Percentiles rank a stretch among this genome's conserved stretches.
phyloP scores from a whole-genome alignment of 2,888 invertebrate species.

The Epiperipatus broadwayi region DNA sequence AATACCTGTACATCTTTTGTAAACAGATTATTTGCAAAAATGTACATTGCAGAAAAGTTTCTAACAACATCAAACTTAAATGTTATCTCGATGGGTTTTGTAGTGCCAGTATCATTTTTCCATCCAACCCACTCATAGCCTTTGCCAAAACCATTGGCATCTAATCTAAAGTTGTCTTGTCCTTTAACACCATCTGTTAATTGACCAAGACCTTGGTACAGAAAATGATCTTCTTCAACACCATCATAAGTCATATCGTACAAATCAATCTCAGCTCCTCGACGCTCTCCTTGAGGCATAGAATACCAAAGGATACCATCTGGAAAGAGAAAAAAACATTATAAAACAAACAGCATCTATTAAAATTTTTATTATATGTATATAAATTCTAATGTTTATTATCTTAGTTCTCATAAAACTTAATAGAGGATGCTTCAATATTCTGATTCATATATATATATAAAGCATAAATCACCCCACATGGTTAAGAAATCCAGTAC shows the following conservation, averaged over 20 bases:
- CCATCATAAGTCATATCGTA: constrained; percentile 71
- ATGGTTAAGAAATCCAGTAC: no score
- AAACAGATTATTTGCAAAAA: constrained; percentile 67
- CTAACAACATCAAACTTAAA: constrained; percentile 73
- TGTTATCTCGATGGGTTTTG: constrained; percentile 45
- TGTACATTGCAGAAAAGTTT: constrained; percentile 60
- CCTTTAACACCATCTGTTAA: constrained; percentile 61
- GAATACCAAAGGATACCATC: constrained; percentile 66
- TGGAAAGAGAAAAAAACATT: constrained; percentile 26
- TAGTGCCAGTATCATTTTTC: constrained; percentile 49
- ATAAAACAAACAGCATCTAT: not conserved
- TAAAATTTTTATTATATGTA: not conserved
- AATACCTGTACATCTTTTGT: constrained; percentile 67
- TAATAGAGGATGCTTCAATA: no score
- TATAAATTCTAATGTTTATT: no score
- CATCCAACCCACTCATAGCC: constrained; percentile 77
- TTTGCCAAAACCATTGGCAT: constrained; percentile 39
- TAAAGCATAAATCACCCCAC: no score
- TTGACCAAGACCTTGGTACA: constrained; percentile 60
- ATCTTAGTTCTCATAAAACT: no score
- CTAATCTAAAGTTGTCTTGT: constrained; percentile 48
- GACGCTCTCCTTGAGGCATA: constrained; percentile 67
- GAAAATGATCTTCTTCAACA: constrained; percentile 50
- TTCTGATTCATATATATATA: no score
- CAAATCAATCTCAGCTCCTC: constrained; percentile 57